These are phyloP conservation scores for Papilio helenus DNA, from an alignment of 1,140 invertebrate species.

Conservation along the genomic window DNA sequence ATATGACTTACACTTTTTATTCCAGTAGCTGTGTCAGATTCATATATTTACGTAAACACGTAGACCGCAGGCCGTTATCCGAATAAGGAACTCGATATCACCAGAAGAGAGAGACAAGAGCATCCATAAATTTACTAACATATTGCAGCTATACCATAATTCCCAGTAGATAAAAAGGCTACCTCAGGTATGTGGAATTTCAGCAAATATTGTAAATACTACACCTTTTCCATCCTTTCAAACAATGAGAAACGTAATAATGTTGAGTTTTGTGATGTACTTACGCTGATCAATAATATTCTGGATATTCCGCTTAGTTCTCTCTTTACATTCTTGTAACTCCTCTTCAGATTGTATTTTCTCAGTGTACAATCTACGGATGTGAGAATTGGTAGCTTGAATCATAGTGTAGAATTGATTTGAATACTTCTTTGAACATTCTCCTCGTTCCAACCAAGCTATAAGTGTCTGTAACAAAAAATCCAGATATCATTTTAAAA, in stretches of 20 bases:
- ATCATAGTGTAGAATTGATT: constrained; percentile 97
- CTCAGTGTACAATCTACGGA: constrained; percentile 91
- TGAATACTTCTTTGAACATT: constrained; percentile 94
- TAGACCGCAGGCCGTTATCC: constrained; percentile 5
- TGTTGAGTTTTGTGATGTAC: constrained; percentile 60
- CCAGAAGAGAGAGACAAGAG: constrained; percentile 26
- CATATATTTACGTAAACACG: constrained; percentile 29
- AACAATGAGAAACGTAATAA: constrained; percentile 17
- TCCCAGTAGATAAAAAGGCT: background rate
- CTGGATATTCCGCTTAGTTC: constrained; percentile 92
- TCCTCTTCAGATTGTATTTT: constrained; percentile 95
- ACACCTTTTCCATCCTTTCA: constrained; percentile 27
- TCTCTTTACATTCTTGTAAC: constrained; percentile 92
- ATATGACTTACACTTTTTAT: constrained; percentile 54
- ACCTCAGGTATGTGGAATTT: background rate
- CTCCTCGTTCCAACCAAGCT: constrained; percentile 95
- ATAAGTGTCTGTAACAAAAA: constrained; percentile 86
- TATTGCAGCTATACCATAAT: constrained; percentile 17
- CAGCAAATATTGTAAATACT: constrained; percentile 4
- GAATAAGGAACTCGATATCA: constrained; percentile 22
- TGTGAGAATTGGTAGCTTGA: constrained; percentile 95
- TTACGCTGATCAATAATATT: constrained; percentile 94
- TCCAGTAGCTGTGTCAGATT: constrained; percentile 17
- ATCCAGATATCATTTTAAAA: constrained; percentile 8
- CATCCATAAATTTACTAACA: constrained; percentile 9